These are phyloP conservation scores for Drosophila trapezifrons DNA, from an alignment of 1,140 invertebrate genomes.

Conservation along the genomic window DNA sequence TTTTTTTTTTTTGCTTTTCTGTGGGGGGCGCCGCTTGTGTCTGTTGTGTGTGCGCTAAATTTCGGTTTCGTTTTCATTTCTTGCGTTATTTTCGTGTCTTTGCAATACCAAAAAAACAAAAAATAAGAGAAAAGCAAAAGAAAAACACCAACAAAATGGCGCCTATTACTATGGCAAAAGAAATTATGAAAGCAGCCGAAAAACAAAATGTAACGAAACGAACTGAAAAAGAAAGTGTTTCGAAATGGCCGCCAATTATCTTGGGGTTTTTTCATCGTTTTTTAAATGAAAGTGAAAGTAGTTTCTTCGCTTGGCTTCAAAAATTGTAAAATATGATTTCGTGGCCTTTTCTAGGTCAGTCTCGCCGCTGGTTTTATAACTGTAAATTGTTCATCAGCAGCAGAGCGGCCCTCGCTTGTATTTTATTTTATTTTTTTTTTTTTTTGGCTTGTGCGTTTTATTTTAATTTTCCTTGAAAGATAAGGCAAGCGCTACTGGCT, in stretches of 20 bases:
- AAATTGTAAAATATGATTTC: constrained; percentile 46
- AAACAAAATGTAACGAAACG: constrained; percentile 25
- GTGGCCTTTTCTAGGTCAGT: constrained; percentile 72
- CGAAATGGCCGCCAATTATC: constrained; percentile 67
- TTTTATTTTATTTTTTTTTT: constrained; percentile 9
- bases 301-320: constrained; percentile 22
- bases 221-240: constrained; percentile 78
- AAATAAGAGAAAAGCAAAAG: background rate
- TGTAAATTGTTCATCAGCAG: constrained; percentile 65
- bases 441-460: constrained; percentile 40
- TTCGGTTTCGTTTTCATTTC: constrained; percentile 83
- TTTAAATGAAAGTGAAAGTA: constrained; percentile 66
- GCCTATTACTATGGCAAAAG: constrained; percentile 72
- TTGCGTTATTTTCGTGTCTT: constrained; percentile 81
- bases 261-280: background rate
- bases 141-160: constrained; percentile 66
- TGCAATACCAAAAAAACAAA: constrained; percentile 64
- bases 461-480: constrained; percentile 82
- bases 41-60: constrained; percentile 69
- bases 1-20: constrained; percentile 34
- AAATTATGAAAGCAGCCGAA: constrained; percentile 75
- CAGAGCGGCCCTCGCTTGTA: constrained; percentile 27
- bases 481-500: constrained; percentile 58
- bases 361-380: constrained; percentile 55
- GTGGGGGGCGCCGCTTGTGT: constrained; percentile 51